Base-by-base conservation (phyloP, 2,888 invertebrate species). In the Hydrotaea cyrtoneurina region DNA sequence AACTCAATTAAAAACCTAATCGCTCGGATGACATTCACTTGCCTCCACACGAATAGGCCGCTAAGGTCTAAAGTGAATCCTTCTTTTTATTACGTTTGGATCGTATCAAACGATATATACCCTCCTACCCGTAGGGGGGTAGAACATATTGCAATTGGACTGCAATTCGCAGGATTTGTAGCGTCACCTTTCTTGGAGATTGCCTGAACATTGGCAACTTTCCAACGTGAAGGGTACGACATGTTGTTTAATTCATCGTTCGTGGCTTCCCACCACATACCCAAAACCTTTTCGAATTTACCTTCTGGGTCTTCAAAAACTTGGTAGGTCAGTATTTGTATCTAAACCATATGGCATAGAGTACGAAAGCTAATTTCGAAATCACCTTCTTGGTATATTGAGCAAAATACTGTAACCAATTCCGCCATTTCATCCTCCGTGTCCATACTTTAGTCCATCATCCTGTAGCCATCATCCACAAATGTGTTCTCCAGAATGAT, bases 241-340 rank as follows among this genome's bases (percentile, higher is more conserved):
- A n/a, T n/a, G n/a, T n/a, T n/a, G n/a, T n/a, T 76, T 10, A 89
- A 84, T n/a, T 46, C 72, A 69, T 89, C 89, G 0, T 31, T n/a
- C 1, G 8, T 13, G 0, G 86, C 43, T 7, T 85, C 17, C 88
- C 88, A 87, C n/a, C 50, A 80, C 69, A 88, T 83, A 31, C 82
- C 86, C 19, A 86, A 26, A 31, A 86, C 80, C 13, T 39, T 39
- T 39, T 39, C 39, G 13, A 39, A 39, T 39, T 39, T 39, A 39
- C 39, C 39, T 39, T 21, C 62, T 4, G 72, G 64, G 23, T 80
- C 0, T 87, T 88, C 15, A 87, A 73, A 4, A 86, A 71, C 17
- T 81, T 84, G 59, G 86, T 86, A 7, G 43, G 11, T 0, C 0
- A 11, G 0, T n/a, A 0, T 59, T 50, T 55, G 5, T 74, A 2